Percentiles rank a stretch among this genome's conserved stretches.
Conservation (phyloP, 2,888 invertebrate species). For the Gymnosoma rotundatum region DNA sequence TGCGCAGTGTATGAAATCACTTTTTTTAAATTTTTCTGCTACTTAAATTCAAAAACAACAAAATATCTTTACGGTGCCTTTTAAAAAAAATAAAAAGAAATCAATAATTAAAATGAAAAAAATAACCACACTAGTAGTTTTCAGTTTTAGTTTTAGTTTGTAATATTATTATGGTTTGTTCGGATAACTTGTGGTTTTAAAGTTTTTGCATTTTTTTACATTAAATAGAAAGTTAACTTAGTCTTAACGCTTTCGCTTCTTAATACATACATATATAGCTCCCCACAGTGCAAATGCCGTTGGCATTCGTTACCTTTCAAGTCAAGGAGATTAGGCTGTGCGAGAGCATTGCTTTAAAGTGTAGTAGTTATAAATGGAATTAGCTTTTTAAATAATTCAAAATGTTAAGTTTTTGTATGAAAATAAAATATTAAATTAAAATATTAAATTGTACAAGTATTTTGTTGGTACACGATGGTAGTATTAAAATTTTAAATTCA, state of each 20-base stretch:
- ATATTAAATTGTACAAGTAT: too few relatives aligned
- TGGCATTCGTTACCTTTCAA: not conserved
- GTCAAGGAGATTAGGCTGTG: not conserved
- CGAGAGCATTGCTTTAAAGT: not conserved
- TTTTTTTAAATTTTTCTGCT: not conserved
- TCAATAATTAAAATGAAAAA: slow-evolving; percentile 4
- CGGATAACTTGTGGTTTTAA: not conserved
- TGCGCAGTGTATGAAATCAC: slow-evolving; percentile 46
- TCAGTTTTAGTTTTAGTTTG: slow-evolving; percentile 18
- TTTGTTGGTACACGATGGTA: too few relatives aligned
- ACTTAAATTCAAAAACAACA: not conserved
- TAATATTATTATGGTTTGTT: not conserved
- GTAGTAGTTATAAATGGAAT: not conserved
- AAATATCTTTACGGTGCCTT: too few relatives aligned
- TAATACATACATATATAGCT: not conserved
- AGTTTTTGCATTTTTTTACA: too few relatives aligned
- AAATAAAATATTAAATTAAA: too few relatives aligned
- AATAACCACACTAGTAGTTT: slow-evolving; percentile 17
- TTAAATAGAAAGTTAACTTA: not conserved
- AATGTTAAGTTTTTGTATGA: too few relatives aligned
- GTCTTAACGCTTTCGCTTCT: not conserved
- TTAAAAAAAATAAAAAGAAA: not conserved
- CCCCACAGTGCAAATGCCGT: not conserved
- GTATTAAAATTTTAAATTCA: too few relatives aligned
- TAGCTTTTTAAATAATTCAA: too few relatives aligned